Base-by-base conservation (phyloP, 1,140 invertebrate genomes). In the Aplysia californica region DNA sequence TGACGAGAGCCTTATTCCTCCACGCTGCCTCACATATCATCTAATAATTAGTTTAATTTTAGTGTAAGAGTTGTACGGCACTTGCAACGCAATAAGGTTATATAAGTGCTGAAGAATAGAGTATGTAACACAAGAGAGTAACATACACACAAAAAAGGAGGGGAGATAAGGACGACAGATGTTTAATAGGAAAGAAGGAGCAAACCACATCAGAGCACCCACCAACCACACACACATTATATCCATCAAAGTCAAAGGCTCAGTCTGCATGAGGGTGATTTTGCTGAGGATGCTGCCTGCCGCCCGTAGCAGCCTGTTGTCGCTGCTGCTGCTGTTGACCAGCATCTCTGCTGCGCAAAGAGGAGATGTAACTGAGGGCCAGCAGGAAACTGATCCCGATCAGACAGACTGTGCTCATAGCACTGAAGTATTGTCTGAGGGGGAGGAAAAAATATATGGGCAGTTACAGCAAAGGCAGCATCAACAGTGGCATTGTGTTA, bases 361-460 rank as follows among this genome's bases (percentile, higher is more conserved):
- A 76, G 35, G 84, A 84, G 26, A 84, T 44, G 29, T 84, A 66
- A 3, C 84, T 85, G 18, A 92, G 88, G 6, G 91, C 84, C 77
- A 92, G 93, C 58, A 93, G 89, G 61, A 91, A 92, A 33, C 92
- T 93, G 2, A 94, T 89, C 0, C 91, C 91, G 26, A 92, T 91
- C 4, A 94, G 86, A 21, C 91, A 91, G 6, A 93, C 85, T 2
- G 93, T 93, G n/a, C 92, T 92, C 3, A 92, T 92, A 21, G 91
- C 90, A 59, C 92, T 93, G 78, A 93, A 94, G 70, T 93, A 91
- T 81, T 92, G 91, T 78, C 72, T 75, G 72, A 36, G 31, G 31
- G 26, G 10, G 1, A 23, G 39, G 26, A 41, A 44, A 69, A 41
- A 31, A 26, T 10, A 23, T 10, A 61, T n/a, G n/a, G n/a, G n/a